Conservation (phyloP, 1,140 invertebrate genomes). For the Caenorhabditis latens region DNA sequence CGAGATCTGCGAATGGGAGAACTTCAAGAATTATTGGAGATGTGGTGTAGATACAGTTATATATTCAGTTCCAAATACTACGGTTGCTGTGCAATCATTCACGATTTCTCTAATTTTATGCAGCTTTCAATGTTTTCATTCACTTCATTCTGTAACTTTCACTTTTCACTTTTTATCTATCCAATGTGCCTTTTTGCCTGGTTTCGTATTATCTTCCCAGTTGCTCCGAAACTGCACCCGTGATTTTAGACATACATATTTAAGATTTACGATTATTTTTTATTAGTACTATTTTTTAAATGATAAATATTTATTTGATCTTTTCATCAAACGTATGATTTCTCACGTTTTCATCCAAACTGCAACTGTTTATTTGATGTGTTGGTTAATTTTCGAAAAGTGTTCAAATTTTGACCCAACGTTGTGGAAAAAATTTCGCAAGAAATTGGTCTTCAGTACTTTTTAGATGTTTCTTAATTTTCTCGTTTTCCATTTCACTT, state of each 20-base stretch:
- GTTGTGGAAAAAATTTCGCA: too few species aligned
- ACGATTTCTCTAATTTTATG: background rate
- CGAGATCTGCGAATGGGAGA: background rate
- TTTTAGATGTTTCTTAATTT: too few species aligned
- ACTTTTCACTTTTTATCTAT: background rate
- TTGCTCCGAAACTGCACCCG: background rate
- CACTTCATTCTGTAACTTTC: too few species aligned
- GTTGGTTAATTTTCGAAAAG: too few species aligned
- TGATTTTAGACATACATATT: background rate
- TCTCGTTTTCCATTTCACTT: too few species aligned
- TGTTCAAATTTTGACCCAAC: too few species aligned
- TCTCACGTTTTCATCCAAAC: too few species aligned
- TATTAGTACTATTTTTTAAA: background rate
- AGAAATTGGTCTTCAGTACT: too few species aligned
- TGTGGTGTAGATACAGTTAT: conserved; percentile 5
- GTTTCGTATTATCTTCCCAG: background rate
- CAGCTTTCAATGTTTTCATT: background rate
- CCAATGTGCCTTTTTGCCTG: background rate
- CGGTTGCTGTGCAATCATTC: conserved; percentile 17
- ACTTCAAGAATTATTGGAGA: conserved; percentile 41
- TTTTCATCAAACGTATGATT: too few species aligned
- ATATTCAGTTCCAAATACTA: background rate
- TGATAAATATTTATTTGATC: background rate
- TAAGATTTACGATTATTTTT: background rate
- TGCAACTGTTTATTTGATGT: too few species aligned